Percentiles rank a stretch among this genome's conserved stretches.
Conservation (phyloP, 1,140 invertebrate species). For the Latrodectus geometricus region DNA sequence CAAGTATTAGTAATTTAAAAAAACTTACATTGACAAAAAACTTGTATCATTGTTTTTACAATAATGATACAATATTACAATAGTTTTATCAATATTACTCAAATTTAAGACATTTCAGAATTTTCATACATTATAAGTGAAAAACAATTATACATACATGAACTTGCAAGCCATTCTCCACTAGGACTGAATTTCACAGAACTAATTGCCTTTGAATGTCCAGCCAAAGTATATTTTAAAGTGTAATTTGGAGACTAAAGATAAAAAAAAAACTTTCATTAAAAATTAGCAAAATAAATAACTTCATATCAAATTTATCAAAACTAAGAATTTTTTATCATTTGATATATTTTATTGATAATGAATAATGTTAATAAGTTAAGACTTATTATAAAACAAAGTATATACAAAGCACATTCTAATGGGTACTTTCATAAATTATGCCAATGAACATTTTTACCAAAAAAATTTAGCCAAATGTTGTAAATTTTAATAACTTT, state of each 20-base stretch:
- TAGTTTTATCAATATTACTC: background rate
- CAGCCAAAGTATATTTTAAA: slow-evolving; percentile 95
- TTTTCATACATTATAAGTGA: background rate
- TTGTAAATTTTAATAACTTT: no score
- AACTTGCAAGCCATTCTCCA: slow-evolving; percentile 98
- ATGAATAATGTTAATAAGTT: no score
- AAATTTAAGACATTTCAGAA: background rate
- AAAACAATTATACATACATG: slow-evolving; percentile 78
- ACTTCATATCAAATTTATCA: background rate
- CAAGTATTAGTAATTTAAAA: no score
- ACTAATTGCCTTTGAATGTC: slow-evolving; percentile 98
- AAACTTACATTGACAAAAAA: no score
- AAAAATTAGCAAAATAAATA: background rate
- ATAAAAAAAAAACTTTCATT: background rate
- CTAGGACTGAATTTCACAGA: slow-evolving; percentile 99
- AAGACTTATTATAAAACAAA: no score
- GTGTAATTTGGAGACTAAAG: slow-evolving; percentile 85
- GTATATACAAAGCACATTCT: no score
- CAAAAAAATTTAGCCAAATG: no score
- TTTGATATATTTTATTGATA: no score
- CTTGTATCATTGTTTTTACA: no score
- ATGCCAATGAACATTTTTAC: no score
- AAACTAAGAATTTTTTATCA: background rate
- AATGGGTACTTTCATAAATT: no score
- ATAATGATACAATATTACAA: no score